phyloP scores from a whole-genome alignment of 1,140 invertebrate species.

The Drosophila paulistorum region DNA sequence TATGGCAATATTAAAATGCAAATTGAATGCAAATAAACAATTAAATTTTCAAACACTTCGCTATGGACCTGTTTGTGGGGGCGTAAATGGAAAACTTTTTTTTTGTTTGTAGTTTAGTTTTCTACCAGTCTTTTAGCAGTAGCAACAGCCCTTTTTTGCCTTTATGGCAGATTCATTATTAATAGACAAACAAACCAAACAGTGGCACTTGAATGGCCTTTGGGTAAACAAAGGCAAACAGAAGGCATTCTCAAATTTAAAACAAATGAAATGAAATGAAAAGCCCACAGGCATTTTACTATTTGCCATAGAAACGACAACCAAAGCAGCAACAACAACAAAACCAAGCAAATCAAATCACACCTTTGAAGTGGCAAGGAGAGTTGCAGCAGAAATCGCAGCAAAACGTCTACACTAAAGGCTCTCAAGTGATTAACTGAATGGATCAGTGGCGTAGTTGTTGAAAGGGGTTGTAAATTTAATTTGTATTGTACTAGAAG shows the following conservation, averaged over 20 bases:
- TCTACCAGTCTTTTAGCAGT: neutral
- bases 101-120: neutral
- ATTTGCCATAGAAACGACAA: slow-evolving; percentile 50
- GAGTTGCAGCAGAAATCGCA: neutral
- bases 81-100: neutral
- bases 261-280: slow-evolving; percentile 70
- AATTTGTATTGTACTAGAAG: no score
- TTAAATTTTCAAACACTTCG: slow-evolving; percentile 63
- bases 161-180: slow-evolving; percentile 60
- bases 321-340: slow-evolving; percentile 13
- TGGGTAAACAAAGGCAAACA: slow-evolving; percentile 49
- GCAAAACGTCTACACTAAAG: slow-evolving; percentile 30
- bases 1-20: slow-evolving; percentile 77
- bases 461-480: no score
- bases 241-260: slow-evolving; percentile 61
- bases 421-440: slow-evolving; percentile 38
- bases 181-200: slow-evolving; percentile 62
- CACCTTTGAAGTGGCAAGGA: slow-evolving; percentile 42
- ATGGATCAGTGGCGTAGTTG: neutral
- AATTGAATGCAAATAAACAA: slow-evolving; percentile 78
- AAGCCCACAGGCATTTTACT: slow-evolving; percentile 61
- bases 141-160: slow-evolving; percentile 3
- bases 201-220: slow-evolving; percentile 41
- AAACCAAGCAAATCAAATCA: neutral
- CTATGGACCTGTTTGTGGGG: slow-evolving; percentile 39